Base-by-base conservation (phyloP, 2,888 invertebrate genomes). In the Sinopyrophorus schimmeli region DNA sequence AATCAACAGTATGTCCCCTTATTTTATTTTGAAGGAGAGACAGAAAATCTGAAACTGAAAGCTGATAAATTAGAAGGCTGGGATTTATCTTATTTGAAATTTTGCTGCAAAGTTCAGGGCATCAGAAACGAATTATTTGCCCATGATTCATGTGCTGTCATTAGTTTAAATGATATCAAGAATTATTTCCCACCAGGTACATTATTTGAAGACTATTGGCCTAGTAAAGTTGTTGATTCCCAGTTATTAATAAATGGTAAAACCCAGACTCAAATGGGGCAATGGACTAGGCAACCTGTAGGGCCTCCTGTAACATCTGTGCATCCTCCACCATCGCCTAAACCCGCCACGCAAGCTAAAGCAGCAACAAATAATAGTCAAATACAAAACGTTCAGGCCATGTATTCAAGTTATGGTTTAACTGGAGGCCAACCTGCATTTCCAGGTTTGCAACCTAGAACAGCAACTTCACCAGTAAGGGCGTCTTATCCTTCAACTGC, bases 41-140 rank as follows among this genome's bases (percentile, higher is more conserved):
- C 91, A n/a, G 92, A 92, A 71, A 91, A 90, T 76, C 77, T 93
- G 18, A 90, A 90, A 70, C 80, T 87, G 53, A 89, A 92, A 69
- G 89, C 92, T 1, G 89, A 91, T 65, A 86, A 89, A 71, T 74
- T 93, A 21, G 89, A 89, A 67, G 92, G 92, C 50, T 94, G 93
- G 94, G 92, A 93, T 74, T 75, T 93, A 58, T 90, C 92, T 0
- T 94, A 94, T 73, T 77, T 94, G 56, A 93, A 93, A 74, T 92
- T 94, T 73, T 93, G 93, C 75, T 93, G 93, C 74, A 93, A 92
- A 76, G 92, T 94, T 57, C 92, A 92, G 74, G 92, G 92, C 38
- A 92, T 93, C 61, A 78, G 92, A 57, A 92, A 92, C 68, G 92
- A 93, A 76, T 74, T 93, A 49, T 92, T 93, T 74, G 89, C 91